Conservation (phyloP, 2,797 vertebrate species). For the Dicrostonyx torquatus region DNA sequence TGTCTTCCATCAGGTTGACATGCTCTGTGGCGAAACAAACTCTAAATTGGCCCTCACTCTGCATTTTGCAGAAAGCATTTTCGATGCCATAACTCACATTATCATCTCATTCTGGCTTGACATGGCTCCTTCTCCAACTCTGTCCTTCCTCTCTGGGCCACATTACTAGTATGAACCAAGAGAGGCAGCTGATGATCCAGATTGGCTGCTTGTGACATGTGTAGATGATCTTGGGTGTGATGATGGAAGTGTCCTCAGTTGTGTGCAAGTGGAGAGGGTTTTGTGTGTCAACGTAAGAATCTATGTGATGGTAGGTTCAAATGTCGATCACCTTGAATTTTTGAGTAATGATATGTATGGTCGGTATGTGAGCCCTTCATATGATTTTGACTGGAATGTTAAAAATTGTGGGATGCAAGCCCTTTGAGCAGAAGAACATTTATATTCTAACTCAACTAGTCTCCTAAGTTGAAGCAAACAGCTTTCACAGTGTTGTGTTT, state of each 20-base stretch:
- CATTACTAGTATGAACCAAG: neutral
- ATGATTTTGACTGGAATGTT: neutral
- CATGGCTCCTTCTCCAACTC: neutral
- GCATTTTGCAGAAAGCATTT: neutral
- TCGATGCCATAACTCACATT: neutral
- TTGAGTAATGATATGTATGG: neutral
- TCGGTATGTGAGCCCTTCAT: neutral
- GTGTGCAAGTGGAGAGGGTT: neutral
- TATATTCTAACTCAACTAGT: neutral
- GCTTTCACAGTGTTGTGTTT: neutral
- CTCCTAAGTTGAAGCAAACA: neutral
- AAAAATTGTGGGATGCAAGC: neutral
- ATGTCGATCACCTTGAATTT: neutral
- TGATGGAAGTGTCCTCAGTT: neutral
- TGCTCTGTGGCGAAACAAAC: neutral
- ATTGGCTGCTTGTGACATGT: too few relatives aligned
- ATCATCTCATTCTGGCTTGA: neutral
- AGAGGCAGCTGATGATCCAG: neutral
- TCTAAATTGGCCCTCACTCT: neutral
- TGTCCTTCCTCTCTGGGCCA: neutral
- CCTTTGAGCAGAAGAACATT: neutral
- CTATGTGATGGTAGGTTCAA: neutral
- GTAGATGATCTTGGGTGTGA: neutral
- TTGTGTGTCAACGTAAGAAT: neutral
- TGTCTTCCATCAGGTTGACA: neutral